Base-by-base conservation (phyloP, 2,888 invertebrate species). In the Plebejus anna region DNA sequence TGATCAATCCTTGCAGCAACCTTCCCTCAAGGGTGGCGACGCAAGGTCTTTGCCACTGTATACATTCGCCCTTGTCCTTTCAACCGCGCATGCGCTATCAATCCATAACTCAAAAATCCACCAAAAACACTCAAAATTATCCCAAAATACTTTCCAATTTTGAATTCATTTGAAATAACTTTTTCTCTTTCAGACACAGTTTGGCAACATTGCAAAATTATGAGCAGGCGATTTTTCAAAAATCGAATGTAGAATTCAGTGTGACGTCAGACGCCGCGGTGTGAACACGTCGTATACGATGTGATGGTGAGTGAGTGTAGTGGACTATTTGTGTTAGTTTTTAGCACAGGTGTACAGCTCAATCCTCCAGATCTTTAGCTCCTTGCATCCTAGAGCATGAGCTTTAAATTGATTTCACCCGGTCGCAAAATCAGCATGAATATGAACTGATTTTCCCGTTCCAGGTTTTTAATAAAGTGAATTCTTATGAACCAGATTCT, bases 271-370 rank as follows among this genome's bases (percentile, higher is more conserved):
- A 80, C 83, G 81, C 84, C 79, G 84, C 81, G 82, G 82, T 82
- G 89, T 84, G 88, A 84, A 85, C 88, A 87, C 89, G 89, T 81
- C 83, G 85, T 84, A 87, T 32, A 32, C 32, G 32, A 92, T 92
- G 92, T 92, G 87, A 91, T 92, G 92, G 92, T 92, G 91, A 92
- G 92, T 92, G 83, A 84, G 83, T 80, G 78, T 79, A 78, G 79
- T 77, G 75, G 47, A 75, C 32, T 66, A 28, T 61, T 32, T 32
- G 66, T 66, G 66, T 66, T 66, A 66, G 66, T 32, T 28, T 11
- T 13, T 66, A 13, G 32, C 13, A 36, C 66, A 73, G 73, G 73
- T 73, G 73, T 73, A 55, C 73, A 51, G 51, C 73, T 73, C 73
- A 73, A 73, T 32, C 73, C 55, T 73, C 9, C 32, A 32, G 66